phyloP scores from a whole-genome alignment of 2,113 vertebrate species.

The Clupea harengus region DNA sequence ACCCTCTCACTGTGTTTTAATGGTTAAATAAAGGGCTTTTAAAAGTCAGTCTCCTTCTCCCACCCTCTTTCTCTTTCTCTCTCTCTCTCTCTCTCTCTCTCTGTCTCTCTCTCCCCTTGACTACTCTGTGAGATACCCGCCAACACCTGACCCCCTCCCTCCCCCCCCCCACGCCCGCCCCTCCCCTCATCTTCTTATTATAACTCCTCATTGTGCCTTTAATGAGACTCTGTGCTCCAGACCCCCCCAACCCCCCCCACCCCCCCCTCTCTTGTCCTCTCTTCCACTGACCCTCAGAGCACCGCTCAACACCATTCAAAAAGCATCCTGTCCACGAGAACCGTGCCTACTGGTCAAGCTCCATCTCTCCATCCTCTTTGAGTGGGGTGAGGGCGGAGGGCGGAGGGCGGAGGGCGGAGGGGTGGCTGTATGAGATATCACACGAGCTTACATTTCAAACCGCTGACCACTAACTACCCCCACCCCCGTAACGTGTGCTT shows the following conservation, averaged over 20 bases:
- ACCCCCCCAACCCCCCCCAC: not conserved
- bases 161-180: not conserved
- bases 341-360: constrained; percentile 1
- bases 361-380: not conserved
- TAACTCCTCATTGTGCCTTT: constrained; percentile 8
- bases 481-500: not conserved
- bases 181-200: not conserved
- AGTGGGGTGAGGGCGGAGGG: not conserved
- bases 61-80: not conserved
- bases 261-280: not conserved
- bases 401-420: constrained; percentile 11
- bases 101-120: not conserved
- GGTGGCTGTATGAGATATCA: not conserved
- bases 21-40: not conserved
- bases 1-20: not conserved
- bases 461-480: not conserved
- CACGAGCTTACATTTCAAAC: constrained; percentile 5
- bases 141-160: not conserved
- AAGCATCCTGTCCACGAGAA: constrained; percentile 34
- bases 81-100: not conserved
- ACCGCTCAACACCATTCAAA: constrained; percentile 23
- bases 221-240: constrained; percentile 20
- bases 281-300: constrained; percentile 14
- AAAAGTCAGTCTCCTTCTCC: not conserved
- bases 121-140: not conserved